phyloP scores from a whole-genome alignment of 1,140 invertebrate genomes.

The Diuraphis noxia region DNA sequence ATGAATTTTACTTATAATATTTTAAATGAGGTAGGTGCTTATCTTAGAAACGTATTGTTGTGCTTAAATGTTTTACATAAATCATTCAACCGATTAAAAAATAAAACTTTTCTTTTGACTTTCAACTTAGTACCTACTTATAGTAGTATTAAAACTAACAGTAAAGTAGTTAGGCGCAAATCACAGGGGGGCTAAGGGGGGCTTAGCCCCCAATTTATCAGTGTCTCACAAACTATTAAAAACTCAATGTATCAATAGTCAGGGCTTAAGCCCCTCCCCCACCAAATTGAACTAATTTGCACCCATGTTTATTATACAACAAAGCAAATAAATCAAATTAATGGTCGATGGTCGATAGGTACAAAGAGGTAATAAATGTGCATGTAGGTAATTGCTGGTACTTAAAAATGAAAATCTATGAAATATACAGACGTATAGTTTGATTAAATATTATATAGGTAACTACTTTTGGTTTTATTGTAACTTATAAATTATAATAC shows the following conservation, averaged over 20 bases:
- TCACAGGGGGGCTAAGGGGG: too few species aligned
- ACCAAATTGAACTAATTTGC: too few species aligned
- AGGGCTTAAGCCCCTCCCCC: too few species aligned
- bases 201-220: too few species aligned
- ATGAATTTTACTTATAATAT: too few species aligned
- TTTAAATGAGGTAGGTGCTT: too few species aligned
- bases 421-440: background rate
- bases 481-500: background rate
- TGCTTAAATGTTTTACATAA: background rate
- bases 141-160: too few species aligned
- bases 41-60: background rate
- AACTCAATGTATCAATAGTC: too few species aligned
- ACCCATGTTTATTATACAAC: too few species aligned
- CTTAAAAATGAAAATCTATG: background rate
- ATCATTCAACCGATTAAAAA: background rate
- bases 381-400: background rate
- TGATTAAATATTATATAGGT: background rate
- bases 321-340: background rate
- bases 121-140: too few species aligned
- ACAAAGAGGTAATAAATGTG: background rate
- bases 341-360: background rate
- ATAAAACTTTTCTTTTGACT: background rate
- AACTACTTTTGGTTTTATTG: background rate
- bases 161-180: too few species aligned
- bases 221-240: too few species aligned